phyloP scores from a whole-genome alignment of 2,797 vertebrate species.

The Tokudaia tokunoshimensis region DNA sequence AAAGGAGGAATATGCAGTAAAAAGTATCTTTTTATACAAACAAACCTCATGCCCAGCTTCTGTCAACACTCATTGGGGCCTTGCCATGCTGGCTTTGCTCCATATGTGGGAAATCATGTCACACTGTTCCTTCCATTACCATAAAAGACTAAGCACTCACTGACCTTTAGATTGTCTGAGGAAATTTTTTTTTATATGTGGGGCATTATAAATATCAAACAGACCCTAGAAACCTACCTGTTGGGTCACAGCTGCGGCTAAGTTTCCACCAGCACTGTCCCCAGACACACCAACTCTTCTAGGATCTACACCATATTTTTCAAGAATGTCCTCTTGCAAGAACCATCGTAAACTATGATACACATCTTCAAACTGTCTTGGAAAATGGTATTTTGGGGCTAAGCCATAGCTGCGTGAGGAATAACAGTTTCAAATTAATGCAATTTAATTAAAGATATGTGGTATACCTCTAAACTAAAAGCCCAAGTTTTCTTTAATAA shows the following conservation, averaged over 20 bases:
- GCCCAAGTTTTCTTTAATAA: not conserved
- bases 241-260: conserved; percentile 94
- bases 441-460: not conserved
- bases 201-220: not conserved
- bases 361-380: conserved; percentile 92
- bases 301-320: conserved; percentile 91
- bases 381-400: conserved; percentile 93
- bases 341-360: conserved; percentile 92
- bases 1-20: not conserved
- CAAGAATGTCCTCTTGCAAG: conserved; percentile 89
- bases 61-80: not conserved
- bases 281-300: conserved; percentile 92
- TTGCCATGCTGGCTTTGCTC: not conserved
- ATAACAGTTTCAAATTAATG: not conserved
- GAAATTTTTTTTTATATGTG: not conserved
- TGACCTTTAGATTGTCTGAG: not conserved
- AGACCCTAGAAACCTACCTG: conserved; percentile 87
- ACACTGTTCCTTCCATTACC: not conserved
- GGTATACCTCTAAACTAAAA: not conserved
- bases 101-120: not conserved
- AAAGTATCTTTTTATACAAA: not conserved
- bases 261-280: conserved; percentile 96
- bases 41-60: not conserved
- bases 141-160: not conserved
- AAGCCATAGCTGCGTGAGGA: conserved; percentile 91